Evolutionary conservation across 2,113 vertebrate genomes (phyloP).

Genomic region (Ptilorrhoa leucosticta): DNA sequence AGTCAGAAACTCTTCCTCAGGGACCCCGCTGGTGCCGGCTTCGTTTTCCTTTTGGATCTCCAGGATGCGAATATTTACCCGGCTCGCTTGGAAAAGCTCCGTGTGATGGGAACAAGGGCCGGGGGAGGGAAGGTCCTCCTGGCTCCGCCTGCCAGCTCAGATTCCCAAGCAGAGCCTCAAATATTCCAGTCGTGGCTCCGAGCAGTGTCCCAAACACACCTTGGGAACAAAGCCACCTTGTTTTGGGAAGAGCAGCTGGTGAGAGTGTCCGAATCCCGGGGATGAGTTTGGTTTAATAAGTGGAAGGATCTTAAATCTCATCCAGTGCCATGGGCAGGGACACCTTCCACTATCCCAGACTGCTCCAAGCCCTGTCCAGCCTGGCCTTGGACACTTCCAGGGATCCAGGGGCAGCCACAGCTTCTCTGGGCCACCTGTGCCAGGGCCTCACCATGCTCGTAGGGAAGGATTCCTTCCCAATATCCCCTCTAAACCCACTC

Average conservation of each 20-base stretch:
- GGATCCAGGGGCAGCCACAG: neutral
- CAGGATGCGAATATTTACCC: neutral
- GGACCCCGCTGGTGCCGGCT: neutral
- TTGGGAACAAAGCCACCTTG: neutral
- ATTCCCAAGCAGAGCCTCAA: neutral
- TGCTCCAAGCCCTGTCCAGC: neutral
- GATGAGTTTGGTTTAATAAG: neutral
- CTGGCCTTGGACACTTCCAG: neutral
- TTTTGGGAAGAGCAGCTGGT: neutral
- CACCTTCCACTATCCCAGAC: fast-evolving
- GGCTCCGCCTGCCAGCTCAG: neutral
- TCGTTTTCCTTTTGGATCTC: neutral
- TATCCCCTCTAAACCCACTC: neutral
- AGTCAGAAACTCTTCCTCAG: neutral
- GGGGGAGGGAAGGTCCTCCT: neutral
- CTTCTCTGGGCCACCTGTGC: neutral
- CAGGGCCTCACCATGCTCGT: fast-evolving
- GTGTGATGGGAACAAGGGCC: fast-evolving
- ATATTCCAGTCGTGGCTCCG: neutral
- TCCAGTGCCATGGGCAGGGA: neutral
- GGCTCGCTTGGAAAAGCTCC: neutral
- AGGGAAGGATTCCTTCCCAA: neutral
- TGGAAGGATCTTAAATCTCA: neutral
- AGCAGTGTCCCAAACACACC: neutral
- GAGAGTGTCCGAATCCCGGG: fast-evolving